Base-by-base conservation (phyloP, 2,888 invertebrate genomes). In the Cantharis flavilabris region DNA sequence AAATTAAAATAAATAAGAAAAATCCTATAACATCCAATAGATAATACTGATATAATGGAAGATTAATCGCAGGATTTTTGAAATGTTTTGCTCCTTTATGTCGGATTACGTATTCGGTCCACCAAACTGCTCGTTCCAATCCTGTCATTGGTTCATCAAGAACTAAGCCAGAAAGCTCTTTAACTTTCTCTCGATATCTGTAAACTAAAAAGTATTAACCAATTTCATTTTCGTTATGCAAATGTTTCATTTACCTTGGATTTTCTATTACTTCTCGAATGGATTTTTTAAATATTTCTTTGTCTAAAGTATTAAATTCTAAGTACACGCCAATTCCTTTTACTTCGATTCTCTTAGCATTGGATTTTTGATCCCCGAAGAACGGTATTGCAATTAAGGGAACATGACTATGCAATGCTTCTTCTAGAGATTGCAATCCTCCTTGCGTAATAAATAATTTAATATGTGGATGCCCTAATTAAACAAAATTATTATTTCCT, bases 401-500 rank as follows among this genome's bases (percentile, higher is more conserved):
- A 49, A 49, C 49, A n/a, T 49, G 49, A 49, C 49, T n/a, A n/a
- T 49, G 49, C 7, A 49, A n/a, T 2, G 49, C 49, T 49, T 49
- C 49, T 5, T 49, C 49, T n/a, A 49, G 2, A 1, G 49, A 49
- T n/a, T 49, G 49, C 49, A 49, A 7, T 1, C 49, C 49, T 49
- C 84, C 84, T n/a, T 49, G 49, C 9, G 49, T 49, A n/a, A 49
- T n/a, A 49, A 49, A 49, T 9, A 49, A 9, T n/a, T 49, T 49
- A n/a, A 49, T 49, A 2, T 49, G n/a, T 9, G 49, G n/a, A 49
- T 49, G 49, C 2, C 49, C 49, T 49, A n/a, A 49, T 49, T 49
- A 49, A n/a, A 69, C 72, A 83, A 82, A 87, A 87, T 83, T 18
- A 89, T 79, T 18, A 9, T 26, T 26, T 9, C 30, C 3, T 13